Percentiles rank a stretch among this genome's conserved stretches.
These are phyloP conservation scores for Agriopis marginaria DNA, from an alignment of 2,888 invertebrate genomes.

Conservation along the genomic window DNA sequence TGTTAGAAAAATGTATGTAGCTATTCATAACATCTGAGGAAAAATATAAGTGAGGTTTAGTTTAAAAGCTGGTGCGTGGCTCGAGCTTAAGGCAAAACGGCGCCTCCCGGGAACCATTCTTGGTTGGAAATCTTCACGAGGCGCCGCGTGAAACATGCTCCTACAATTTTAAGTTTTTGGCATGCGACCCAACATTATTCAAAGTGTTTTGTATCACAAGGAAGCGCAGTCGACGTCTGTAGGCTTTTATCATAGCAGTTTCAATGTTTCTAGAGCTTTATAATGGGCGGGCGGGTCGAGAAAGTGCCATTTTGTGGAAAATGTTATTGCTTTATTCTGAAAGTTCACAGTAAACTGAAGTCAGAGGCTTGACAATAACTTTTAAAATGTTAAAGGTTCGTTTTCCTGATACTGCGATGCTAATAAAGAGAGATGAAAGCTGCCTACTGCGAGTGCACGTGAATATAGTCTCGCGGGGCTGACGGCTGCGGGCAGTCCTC, in stretches of 20 bases:
- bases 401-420: constrained; percentile 30
- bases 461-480: constrained; percentile 49
- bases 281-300: constrained; percentile 37
- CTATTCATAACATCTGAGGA: constrained; percentile 57
- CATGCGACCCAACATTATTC: constrained; percentile 65
- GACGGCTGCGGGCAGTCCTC: constrained; percentile 51
- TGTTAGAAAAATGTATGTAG: constrained; percentile 48
- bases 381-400: constrained; percentile 35
- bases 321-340: constrained; percentile 40
- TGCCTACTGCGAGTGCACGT: constrained; percentile 16
- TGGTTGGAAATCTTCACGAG: constrained; percentile 51
- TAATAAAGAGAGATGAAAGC: constrained; percentile 28
- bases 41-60: constrained; percentile 70
- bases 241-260: constrained; percentile 55
- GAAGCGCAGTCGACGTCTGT: constrained; percentile 54
- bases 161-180: constrained; percentile 72
- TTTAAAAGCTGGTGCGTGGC: constrained; percentile 72
- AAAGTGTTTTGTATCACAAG: constrained; percentile 64
- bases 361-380: constrained; percentile 33
- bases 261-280: constrained; percentile 49
- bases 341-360: constrained; percentile 37
- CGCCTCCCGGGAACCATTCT: constrained; percentile 63
- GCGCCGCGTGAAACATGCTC: constrained; percentile 63
- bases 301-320: constrained; percentile 45
- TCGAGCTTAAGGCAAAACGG: constrained; percentile 57